phyloP scores from a whole-genome alignment of 2,888 invertebrate genomes.

The Sialis lutaria region DNA sequence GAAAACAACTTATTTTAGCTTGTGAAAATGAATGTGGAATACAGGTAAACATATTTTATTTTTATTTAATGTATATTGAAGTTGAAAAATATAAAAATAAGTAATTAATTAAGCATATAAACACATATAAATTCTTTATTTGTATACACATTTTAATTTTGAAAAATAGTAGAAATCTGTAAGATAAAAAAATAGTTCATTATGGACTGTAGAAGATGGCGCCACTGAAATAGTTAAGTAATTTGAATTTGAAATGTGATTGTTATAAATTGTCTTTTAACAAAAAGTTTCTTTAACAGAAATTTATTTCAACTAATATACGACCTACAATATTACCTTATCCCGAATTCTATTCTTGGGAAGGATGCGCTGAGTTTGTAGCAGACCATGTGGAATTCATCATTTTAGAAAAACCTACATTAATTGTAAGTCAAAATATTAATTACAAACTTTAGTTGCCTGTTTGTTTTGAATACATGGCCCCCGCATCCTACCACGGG shows the following conservation, averaged over 20 bases:
- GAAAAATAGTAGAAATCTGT: too few species aligned
- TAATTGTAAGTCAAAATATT: constrained; percentile 41
- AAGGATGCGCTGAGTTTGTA: constrained; percentile 54
- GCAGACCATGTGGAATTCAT: constrained; percentile 64
- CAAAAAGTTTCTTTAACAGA: constrained; percentile 32
- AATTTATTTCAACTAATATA: constrained; percentile 76
- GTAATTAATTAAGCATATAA: too few species aligned
- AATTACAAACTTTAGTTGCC: not conserved
- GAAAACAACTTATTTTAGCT: constrained; percentile 50
- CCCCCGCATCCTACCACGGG: too few species aligned
- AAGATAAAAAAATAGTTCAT: too few species aligned
- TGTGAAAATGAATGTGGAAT: constrained; percentile 60
- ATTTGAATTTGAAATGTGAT: too few species aligned
- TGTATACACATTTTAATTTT: too few species aligned
- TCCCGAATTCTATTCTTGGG: constrained; percentile 43
- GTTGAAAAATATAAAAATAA: too few species aligned
- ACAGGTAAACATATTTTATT: constrained; percentile 34
- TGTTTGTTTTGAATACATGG: constrained; percentile 4
- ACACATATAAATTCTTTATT: too few species aligned
- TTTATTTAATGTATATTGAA: too few species aligned
- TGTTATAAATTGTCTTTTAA: too few species aligned
- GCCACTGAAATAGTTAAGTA: too few species aligned
- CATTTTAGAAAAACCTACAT: constrained; percentile 42
- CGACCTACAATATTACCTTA: constrained; percentile 59
- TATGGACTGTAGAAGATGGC: too few species aligned